Evolutionary conservation across 2,113 vertebrate genomes (phyloP).

Genomic region (Patagioenas fasciata): DNA sequence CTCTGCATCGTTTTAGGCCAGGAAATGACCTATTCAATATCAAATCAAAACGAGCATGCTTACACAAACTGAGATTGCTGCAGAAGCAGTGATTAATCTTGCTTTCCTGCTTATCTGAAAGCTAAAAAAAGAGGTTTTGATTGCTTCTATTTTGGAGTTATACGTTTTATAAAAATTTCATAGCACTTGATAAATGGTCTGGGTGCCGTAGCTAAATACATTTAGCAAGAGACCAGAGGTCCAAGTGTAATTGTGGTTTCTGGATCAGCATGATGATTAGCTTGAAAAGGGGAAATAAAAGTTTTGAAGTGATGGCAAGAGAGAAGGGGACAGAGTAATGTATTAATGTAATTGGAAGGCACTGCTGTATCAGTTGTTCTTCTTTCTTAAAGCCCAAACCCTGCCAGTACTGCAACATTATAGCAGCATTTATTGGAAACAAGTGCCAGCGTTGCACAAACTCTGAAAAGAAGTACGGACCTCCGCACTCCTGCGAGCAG

Average conservation of each 20-base stretch:
- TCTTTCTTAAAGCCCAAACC: constrained; percentile 75
- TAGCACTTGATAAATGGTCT: background rate
- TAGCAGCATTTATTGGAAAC: constrained; percentile 81
- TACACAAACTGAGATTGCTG: background rate
- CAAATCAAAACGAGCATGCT: background rate
- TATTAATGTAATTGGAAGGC: background rate
- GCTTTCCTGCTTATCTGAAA: background rate
- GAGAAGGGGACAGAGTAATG: background rate
- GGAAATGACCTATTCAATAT: background rate
- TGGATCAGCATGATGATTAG: background rate
- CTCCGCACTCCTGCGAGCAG: constrained; percentile 79
- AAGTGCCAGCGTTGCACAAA: constrained; percentile 84
- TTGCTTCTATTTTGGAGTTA: background rate
- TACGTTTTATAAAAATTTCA: background rate
- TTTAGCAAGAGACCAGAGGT: background rate
- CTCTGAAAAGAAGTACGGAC: constrained; percentile 82
- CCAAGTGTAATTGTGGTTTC: background rate
- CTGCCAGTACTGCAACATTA: constrained; percentile 84
- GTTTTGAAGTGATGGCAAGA: background rate
- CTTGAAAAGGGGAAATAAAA: background rate
- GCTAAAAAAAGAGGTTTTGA: background rate
- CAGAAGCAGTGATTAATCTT: background rate
- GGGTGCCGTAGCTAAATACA: background rate
- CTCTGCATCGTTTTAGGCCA: background rate
- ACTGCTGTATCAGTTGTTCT: background rate